Base-by-base conservation (phyloP, 2,113 vertebrate species). In the Caloenas nicobarica region DNA sequence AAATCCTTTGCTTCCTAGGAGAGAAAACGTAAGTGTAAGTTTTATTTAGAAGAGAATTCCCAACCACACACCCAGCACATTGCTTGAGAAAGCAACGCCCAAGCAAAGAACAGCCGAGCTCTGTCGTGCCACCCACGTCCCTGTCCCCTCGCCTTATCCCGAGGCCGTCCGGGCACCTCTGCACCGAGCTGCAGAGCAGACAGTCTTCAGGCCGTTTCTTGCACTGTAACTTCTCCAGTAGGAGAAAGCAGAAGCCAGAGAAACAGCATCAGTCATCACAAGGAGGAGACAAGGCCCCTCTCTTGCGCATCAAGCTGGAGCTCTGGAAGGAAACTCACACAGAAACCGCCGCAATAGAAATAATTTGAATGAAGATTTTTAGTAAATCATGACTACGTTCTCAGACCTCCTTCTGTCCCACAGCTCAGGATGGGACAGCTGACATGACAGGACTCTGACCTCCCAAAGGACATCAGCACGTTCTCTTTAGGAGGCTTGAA, bases 1-100 rank as follows among this genome's bases (percentile, higher is more conserved):
- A 98, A 98, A 96, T 98, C 98, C 93, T 97, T 95, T 33, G 98
- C 98, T 93, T 98, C 98, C 98, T 98, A 95, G 31, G 62, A 88
- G 29, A 86, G 34, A 95, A 96, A 88, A 42, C 29, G 77, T 12
- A 80, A 38, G 84, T 9, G 28, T 2, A 54, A 36, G 24, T 12
- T 76, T 88, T 34, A 68, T 16, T 96, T 33, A 73, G 34, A 36
- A 65, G 74, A 77, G 13, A n/a, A 3, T 44, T 79, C 44, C 51
- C 51, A 66, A 46, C 36, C 57, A 53, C 29, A 24, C 8, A 9
- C 8, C 7, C 26, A 68, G 57, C 1, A 13, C 33, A 66, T 22
- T 3, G 2, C 40, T 31, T 25, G 16, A 88, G 48, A 77, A 80
- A 28, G 26, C 10, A n/a, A 58, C 24, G 17, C 70, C 31, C 4